These are phyloP conservation scores for Parauchenoglanis punctatus DNA, from an alignment of 2,797 vertebrate species.

Conservation along the genomic window DNA sequence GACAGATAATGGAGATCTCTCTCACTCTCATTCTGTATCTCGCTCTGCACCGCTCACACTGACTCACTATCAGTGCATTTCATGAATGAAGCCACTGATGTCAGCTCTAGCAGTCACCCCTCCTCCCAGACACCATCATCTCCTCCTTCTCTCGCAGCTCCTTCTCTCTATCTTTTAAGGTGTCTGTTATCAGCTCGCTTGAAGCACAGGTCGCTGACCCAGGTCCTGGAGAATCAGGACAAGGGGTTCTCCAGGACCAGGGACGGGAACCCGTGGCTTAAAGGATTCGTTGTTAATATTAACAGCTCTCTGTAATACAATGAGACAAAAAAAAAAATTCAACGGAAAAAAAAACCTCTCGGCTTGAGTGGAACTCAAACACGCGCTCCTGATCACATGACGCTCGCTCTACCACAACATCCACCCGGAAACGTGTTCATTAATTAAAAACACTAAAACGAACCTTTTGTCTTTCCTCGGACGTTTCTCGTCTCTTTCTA, in stretches of 20 bases:
- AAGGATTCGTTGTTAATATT: neutral
- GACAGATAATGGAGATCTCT: neutral
- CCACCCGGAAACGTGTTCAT: neutral
- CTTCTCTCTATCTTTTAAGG: neutral
- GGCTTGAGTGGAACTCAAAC: no score
- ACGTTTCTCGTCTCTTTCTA: no score
- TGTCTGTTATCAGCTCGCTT: neutral
- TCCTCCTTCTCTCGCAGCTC: neutral
- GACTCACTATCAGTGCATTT: slow-evolving; percentile 63
- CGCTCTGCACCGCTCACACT: slow-evolving; percentile 55
- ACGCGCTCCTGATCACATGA: no score
- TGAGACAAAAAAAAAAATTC: no score
- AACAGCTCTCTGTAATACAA: no score
- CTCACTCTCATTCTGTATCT: neutral
- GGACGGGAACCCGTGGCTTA: neutral
- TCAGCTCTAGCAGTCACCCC: neutral
- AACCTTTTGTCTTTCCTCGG: neutral
- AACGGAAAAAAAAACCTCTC: no score
- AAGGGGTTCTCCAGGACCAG: neutral
- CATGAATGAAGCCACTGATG: slow-evolving; percentile 59
- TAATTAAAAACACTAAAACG: neutral
- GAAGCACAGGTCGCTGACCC: neutral
- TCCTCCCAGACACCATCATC: slow-evolving; percentile 9
- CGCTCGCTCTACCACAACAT: no score
- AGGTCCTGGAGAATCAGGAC: neutral